Conservation (phyloP, 2,113 vertebrate genomes). For the Lichenostomus cassidix region DNA sequence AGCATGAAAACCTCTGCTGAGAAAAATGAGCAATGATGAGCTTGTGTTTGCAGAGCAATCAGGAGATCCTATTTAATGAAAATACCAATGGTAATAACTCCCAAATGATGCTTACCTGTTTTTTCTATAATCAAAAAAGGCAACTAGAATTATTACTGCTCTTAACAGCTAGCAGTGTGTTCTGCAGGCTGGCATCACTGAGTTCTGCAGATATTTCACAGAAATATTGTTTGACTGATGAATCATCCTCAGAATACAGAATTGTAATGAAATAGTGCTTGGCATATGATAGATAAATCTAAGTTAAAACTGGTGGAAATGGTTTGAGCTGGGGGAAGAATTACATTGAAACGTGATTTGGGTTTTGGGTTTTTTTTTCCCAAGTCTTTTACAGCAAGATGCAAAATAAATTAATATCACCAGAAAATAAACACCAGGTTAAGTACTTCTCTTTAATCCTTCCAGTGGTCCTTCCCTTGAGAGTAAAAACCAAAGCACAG, state of each 20-base stretch:
- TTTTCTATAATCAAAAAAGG: neutral
- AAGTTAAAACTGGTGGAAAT: neutral
- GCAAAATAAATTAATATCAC: neutral
- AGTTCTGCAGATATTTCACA: neutral
- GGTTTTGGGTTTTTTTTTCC: neutral
- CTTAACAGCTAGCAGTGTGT: neutral
- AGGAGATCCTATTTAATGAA: neutral
- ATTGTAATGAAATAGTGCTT: conserved; percentile 23
- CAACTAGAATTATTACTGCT: neutral
- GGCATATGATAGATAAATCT: neutral
- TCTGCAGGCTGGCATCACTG: neutral
- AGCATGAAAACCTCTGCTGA: neutral
- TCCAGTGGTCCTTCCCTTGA: neutral
- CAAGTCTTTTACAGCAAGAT: neutral
- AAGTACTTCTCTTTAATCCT: neutral
- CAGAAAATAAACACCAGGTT: neutral
- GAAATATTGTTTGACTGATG: neutral
- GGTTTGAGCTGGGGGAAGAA: neutral
- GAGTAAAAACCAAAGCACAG: neutral
- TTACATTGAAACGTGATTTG: neutral
- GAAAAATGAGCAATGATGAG: neutral
- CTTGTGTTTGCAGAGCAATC: neutral
- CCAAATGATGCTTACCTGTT: neutral
- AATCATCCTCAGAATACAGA: neutral
- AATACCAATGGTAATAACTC: neutral